These are phyloP conservation scores for Coptodon bakossiorum DNA, from an alignment of 2,113 vertebrate species.

Conservation along the genomic window DNA sequence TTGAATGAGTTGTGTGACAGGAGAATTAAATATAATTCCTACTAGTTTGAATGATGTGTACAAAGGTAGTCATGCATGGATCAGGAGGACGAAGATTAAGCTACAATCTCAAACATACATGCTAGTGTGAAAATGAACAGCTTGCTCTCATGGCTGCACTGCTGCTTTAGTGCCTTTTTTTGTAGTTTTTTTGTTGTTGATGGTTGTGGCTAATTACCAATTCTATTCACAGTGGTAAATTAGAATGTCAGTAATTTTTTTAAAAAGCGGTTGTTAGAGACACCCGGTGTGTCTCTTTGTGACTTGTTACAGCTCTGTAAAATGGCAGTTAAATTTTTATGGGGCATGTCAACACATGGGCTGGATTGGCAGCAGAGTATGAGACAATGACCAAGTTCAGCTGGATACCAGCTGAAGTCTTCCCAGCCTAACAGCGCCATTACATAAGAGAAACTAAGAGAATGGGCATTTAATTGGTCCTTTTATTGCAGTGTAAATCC, in stretches of 20 bases:
- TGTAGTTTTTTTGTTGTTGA: neutral
- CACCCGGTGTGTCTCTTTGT: neutral
- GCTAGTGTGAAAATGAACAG: neutral
- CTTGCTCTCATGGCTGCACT: neutral
- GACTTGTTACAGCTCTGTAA: slow-evolving; percentile 4
- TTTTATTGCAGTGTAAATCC: slow-evolving; percentile 57
- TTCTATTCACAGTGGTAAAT: slow-evolving; percentile 29
- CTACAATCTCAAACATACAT: neutral
- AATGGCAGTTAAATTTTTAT: slow-evolving; percentile 52
- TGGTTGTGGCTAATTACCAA: slow-evolving; percentile 24
- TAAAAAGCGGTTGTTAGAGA: neutral
- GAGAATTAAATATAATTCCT: neutral
- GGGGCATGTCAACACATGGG: slow-evolving; percentile 15
- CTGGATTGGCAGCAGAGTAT: neutral
- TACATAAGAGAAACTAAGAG: slow-evolving; percentile 28
- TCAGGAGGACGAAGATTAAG: neutral
- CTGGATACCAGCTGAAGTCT: slow-evolving; percentile 5
- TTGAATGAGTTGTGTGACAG: slow-evolving; percentile 4
- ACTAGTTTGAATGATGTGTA: neutral
- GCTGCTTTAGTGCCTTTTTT: neutral
- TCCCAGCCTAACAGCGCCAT: neutral
- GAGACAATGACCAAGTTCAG: slow-evolving; percentile 19
- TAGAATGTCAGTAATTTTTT: slow-evolving; percentile 29
- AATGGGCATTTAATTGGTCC: slow-evolving; percentile 49
- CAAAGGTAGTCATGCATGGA: neutral